These are phyloP conservation scores for Liolophura sinensis DNA, from an alignment of 1,140 invertebrate species.

Conservation along the genomic window DNA sequence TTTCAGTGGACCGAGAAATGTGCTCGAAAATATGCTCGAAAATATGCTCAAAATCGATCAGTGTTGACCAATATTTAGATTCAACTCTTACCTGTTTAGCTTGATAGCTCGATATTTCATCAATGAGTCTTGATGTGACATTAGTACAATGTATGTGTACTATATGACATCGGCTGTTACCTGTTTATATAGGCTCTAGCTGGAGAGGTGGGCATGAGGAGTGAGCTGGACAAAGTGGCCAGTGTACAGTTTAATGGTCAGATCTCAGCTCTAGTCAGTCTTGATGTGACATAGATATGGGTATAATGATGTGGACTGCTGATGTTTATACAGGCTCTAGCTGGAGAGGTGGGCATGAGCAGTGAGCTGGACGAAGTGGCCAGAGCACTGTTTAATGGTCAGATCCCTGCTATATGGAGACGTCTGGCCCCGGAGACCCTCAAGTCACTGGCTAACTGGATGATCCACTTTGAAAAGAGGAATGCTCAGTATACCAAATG, in stretches of 20 bases:
- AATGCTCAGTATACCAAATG: constrained; percentile 75
- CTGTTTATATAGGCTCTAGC: constrained; percentile 73
- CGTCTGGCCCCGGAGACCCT: constrained; percentile 80
- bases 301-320: too few species aligned
- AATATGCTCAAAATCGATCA: too few species aligned
- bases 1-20: too few species aligned
- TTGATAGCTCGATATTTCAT: too few species aligned
- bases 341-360: constrained; percentile 90
- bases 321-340: constrained; percentile 68
- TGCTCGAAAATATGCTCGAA: too few species aligned
- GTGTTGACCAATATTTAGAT: too few species aligned
- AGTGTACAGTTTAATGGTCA: constrained; percentile 79
- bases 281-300: too few species aligned
- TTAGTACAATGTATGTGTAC: too few species aligned
- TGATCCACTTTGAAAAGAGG: constrained; percentile 78
- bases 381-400: constrained; percentile 79
- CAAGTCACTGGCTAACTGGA: constrained; percentile 84
- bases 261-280: constrained; percentile 72
- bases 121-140: too few species aligned
- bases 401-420: constrained; percentile 80
- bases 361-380: constrained; percentile 79
- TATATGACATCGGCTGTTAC: too few species aligned
- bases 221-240: constrained; percentile 76
- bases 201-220: constrained; percentile 87
- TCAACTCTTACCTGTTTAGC: too few species aligned